Percentiles rank a stretch among this genome's conserved stretches.
These are phyloP conservation scores for Bucco capensis DNA, from an alignment of 2,113 vertebrate species.

Conservation along the genomic window DNA sequence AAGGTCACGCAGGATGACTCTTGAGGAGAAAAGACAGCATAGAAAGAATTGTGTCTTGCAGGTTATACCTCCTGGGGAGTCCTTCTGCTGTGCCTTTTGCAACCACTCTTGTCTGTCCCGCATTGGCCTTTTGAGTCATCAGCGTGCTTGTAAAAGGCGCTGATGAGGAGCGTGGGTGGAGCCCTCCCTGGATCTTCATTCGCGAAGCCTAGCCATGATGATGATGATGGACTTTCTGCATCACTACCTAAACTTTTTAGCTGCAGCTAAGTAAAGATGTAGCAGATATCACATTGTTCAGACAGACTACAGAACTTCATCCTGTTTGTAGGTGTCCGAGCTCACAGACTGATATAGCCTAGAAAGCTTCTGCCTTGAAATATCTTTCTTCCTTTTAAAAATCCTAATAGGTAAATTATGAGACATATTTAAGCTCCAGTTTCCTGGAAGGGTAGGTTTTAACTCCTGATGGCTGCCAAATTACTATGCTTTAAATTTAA, in stretches of 20 bases:
- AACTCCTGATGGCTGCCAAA: conserved; percentile 56
- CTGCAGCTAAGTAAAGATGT: not conserved
- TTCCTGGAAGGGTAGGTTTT: conserved; percentile 65
- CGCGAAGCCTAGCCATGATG: no score
- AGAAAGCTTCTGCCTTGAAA: not conserved
- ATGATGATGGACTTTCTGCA: not conserved
- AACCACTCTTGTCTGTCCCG: no score
- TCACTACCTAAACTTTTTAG: not conserved
- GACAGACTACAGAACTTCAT: not conserved
- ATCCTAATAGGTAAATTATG: conserved; percentile 44
- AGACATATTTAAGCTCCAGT: conserved; percentile 56
- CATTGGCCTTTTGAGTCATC: no score
- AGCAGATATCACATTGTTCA: not conserved
- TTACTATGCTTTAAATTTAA: conserved; percentile 71
- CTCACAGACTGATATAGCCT: not conserved
- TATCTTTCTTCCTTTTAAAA: conserved; percentile 2
- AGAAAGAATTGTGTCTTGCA: no score
- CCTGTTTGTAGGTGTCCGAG: not conserved
- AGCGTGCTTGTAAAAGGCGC: no score
- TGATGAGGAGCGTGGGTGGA: no score
- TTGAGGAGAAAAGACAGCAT: no score
- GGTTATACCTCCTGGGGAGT: no score
- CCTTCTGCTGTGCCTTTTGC: no score
- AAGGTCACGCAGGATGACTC: no score
- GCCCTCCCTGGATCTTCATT: no score